Evolutionary conservation across 53 echinoderm and acorn worm species (phyloP).

Genomic region (Luidia sarsii): DNA sequence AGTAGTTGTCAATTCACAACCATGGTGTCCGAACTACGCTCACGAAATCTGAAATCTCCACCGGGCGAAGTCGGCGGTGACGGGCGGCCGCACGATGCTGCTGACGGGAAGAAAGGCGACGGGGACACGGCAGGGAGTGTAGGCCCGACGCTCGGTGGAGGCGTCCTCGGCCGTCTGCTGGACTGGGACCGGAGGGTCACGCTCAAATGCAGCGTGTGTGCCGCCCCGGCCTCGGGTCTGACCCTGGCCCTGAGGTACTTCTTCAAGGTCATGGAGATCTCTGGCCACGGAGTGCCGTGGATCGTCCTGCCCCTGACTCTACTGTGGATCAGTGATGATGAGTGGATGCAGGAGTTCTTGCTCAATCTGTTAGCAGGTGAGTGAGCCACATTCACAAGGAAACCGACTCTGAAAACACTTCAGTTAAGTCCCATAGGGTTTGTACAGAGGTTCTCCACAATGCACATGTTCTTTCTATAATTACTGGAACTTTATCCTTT

Average conservation of each 20-base stretch:
- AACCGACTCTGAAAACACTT: no score
- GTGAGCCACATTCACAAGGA: no score
- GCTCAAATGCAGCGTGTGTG: constrained; percentile 61
- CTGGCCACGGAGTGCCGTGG: constrained; percentile 91
- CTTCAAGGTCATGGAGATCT: constrained; percentile 75
- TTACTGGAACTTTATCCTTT: no score
- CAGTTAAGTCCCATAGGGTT: neutral
- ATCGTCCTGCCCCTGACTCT: constrained; percentile 53
- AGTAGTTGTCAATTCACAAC: neutral
- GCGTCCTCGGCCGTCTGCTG: constrained; percentile 12
- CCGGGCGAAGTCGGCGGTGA: neutral
- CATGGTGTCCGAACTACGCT: constrained; percentile 42
- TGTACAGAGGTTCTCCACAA: no score
- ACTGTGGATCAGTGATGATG: constrained; percentile 43
- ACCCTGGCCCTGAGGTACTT: constrained; percentile 48
- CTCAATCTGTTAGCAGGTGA: constrained; percentile 84
- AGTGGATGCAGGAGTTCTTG: constrained; percentile 36
- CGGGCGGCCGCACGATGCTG: neutral
- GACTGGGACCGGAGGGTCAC: constrained; percentile 40
- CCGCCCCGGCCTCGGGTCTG: constrained; percentile 41
- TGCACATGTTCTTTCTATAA: no score
- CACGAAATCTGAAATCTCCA: constrained; percentile 26
- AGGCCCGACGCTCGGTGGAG: neutral
- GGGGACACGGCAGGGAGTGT: neutral
- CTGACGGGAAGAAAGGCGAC: neutral